Evolutionary conservation across 2,888 invertebrate genomes (phyloP), one percentile per base, ranked within the genome.

Genomic region (Apotomis turbidana): DNA sequence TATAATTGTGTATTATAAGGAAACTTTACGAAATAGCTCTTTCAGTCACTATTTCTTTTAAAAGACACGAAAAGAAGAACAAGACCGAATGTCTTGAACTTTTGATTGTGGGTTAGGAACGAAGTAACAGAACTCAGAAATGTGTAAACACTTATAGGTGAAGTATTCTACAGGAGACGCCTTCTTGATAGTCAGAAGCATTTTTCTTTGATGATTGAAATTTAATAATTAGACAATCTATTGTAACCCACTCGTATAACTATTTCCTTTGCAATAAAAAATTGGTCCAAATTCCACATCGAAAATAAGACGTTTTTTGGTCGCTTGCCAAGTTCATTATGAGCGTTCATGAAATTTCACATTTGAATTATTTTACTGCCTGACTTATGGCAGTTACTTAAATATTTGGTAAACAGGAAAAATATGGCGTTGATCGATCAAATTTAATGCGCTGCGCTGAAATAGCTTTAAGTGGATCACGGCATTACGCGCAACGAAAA

Each of bases 341-440:
- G 92, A 93, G 90, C 90, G 93, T 93, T 93, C 93, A 92, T 93
- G 93, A 93, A 93, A 91, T 93, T 93, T 93, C 91, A 92, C 93
- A 93, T 93, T 93, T 93, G 93, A 93, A 93, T 93, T 93, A 93
- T 93, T 93, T 93, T 93, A 93, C 92, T 91, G 91, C 89, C 93
- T 91, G 93, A 93, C 90, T 93, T 93, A 93, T 93, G 88, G 90
- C 90, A 87, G 92, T 93, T 93, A 93, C 93, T 93, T 93, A 92
- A 93, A 93, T 93, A 93, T 93, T 93, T 92, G 91, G 93, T 93
- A 93, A 93, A 93, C 92, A 92, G 90, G 90, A 93, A 93, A 93
- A 93, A 93, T 93, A 93, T 92, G 88, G 90, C 85, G 86, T 88
- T 88, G 91, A 92, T 93, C 91, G 91, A 93, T 93, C 93, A 92